Evolutionary conservation across 1,140 invertebrate species (phyloP), one percentile per base, ranked within the genome.

Genomic region (Lepidurus couesii): DNA sequence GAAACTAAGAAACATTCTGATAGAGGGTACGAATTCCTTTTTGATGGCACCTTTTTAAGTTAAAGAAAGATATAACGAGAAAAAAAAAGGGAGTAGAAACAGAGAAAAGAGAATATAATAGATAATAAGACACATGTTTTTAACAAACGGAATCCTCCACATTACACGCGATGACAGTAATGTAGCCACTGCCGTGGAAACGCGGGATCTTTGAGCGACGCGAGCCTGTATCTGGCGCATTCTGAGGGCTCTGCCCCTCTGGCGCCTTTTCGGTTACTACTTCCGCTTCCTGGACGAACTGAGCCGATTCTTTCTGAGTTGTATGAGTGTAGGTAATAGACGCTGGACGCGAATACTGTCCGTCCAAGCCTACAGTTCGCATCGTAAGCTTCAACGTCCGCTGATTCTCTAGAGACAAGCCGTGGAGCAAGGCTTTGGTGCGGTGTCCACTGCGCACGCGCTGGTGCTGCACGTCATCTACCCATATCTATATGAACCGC

Each of bases 351-450:
- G 53, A 65, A 21, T 21, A 65, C 53, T 21, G 53, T 7, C 53
- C 53, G 21, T 65, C 53, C 8, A 65, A 65, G 13, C 53, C 53
- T 5, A 65, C 53, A 65, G 53, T 65, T 13, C 53, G 53, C 53
- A 65, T 65, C 6, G 53, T 65, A 65, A 65, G 16, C 53, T 65
- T 65, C 53, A 65, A 65, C 7, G 53, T 65, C 21, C 16, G 53
- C 4, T 65, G 53, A 44, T 53, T 75, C 24, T 74, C 42, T 73
- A 84, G 76, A 77, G 83, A 80, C 34, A 84, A 77, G 16, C 81
- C 81, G 79, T 82, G 81, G 0, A 84, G 81, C n/a, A 84, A 76
- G 21, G 81, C 82, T 80, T 83, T 83, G 26, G 81, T 81, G 34
- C 82, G 78, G 44, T 81, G 79, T n/a, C 82, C 77, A 75, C 82